Evolutionary conservation across 1,140 invertebrate species (phyloP).

Genomic region (Neoseiulus cucumeris): DNA sequence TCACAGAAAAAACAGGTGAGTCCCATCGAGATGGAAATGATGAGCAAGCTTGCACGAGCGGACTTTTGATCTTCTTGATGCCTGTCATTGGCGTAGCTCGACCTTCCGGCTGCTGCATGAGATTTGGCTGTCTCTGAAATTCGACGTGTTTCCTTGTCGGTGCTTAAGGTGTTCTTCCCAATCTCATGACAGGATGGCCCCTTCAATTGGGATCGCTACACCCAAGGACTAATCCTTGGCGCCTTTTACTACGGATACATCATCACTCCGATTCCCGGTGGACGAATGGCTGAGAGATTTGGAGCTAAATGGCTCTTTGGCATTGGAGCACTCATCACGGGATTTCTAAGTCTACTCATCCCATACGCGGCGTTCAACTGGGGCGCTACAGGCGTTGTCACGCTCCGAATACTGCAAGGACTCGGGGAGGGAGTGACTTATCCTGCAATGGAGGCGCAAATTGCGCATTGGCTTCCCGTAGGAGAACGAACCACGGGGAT

Average conservation of each 20-base stretch:
- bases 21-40: too few species aligned
- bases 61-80: too few species aligned
- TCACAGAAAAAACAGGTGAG: too few species aligned
- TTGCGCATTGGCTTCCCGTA: slow-evolving; percentile 24
- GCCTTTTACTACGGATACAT: slow-evolving; percentile 75
- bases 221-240: slow-evolving; percentile 54
- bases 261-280: slow-evolving; percentile 57
- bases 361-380: slow-evolving; percentile 34
- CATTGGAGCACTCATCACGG: slow-evolving; percentile 54
- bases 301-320: slow-evolving; percentile 68
- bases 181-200: slow-evolving; percentile 31
- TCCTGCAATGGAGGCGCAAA: slow-evolving; percentile 14
- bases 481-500: slow-evolving; percentile 24
- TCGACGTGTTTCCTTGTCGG: too few species aligned
- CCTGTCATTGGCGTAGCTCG: too few species aligned
- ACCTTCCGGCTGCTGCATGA: too few species aligned
- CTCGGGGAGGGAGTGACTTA: not conserved
- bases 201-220: slow-evolving; percentile 52
- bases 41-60: too few species aligned
- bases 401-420: not conserved
- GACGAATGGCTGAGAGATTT: slow-evolving; percentile 47
- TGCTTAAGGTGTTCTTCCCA: too few species aligned
- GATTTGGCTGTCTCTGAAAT: too few species aligned
- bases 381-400: not conserved
- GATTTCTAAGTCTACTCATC: slow-evolving; percentile 56